Conservation (phyloP, 2,797 vertebrate species). For the Chaetophractus vellerosus region DNA sequence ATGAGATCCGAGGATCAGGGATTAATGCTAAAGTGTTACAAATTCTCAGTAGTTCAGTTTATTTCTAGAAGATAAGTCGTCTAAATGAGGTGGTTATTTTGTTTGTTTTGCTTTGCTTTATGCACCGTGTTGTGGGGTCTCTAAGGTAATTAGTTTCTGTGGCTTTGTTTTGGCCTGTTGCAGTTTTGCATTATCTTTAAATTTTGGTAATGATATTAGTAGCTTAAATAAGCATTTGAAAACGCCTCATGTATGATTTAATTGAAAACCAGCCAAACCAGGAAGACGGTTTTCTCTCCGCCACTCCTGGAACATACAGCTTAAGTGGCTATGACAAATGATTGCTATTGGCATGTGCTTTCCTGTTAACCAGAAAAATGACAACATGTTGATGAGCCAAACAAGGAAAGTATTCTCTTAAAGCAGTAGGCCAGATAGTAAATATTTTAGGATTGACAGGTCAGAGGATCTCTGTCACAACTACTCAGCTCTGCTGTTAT, state of each 20-base stretch:
- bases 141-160: not conserved
- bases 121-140: not conserved
- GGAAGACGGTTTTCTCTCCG: not conserved
- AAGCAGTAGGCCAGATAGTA: constrained; percentile 47
- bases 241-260: not conserved
- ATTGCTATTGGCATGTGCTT: constrained; percentile 41
- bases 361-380: constrained; percentile 70
- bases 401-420: constrained; percentile 51
- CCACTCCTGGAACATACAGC: not conserved
- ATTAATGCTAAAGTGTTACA: not conserved
- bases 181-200: not conserved
- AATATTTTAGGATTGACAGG: constrained; percentile 66
- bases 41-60: not conserved
- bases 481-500: not conserved
- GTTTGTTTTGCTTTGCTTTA: constrained; percentile 6
- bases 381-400: constrained; percentile 10
- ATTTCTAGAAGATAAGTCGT: not conserved
- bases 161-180: not conserved
- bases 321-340: constrained; percentile 17
- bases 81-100: constrained; percentile 2
- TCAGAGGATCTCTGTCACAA: constrained; percentile 54
- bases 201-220: not conserved
- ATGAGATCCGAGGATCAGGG: not conserved
- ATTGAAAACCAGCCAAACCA: not conserved
- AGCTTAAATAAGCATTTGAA: not conserved